Evolutionary conservation across 53 echinoderm and acorn worm species (phyloP).

Genomic region (Luidia sarsii): DNA sequence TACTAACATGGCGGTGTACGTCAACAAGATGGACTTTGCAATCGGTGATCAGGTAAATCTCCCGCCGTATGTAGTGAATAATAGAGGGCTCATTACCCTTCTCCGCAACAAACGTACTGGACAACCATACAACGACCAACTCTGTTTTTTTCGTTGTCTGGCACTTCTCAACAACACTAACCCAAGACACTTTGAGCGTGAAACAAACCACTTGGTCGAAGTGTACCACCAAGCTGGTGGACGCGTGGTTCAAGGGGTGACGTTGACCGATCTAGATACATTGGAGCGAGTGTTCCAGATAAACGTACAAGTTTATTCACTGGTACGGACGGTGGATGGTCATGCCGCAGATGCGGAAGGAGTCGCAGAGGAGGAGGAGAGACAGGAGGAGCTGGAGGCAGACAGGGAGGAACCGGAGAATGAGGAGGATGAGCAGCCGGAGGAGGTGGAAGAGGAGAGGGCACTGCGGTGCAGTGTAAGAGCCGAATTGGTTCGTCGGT

Average conservation of each 20-base stretch:
- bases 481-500: slow-evolving; percentile 5
- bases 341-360: no score
- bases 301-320: background rate
- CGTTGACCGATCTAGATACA: background rate
- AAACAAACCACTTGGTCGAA: no score
- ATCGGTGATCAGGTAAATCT: background rate
- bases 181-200: no score
- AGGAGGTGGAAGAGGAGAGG: no score
- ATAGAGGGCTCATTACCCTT: slow-evolving; percentile 16
- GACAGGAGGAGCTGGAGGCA: no score
- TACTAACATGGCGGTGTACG: slow-evolving; percentile 21
- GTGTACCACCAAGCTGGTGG: no score
- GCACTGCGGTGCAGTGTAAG: no score
- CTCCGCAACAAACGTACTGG: background rate
- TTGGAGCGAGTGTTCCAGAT: background rate
- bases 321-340: background rate
- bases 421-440: no score
- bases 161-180: background rate
- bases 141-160: slow-evolving; percentile 48
- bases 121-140: slow-evolving; percentile 8
- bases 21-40: slow-evolving; percentile 8
- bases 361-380: no score
- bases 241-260: background rate
- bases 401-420: no score
- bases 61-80: slow-evolving; percentile 30